A percentile compares a stretch with the other conserved stretches of the same genome.
Evolutionary conservation across 2,797 vertebrate genomes (phyloP).

Genomic region (Lepus townsendii): DNA sequence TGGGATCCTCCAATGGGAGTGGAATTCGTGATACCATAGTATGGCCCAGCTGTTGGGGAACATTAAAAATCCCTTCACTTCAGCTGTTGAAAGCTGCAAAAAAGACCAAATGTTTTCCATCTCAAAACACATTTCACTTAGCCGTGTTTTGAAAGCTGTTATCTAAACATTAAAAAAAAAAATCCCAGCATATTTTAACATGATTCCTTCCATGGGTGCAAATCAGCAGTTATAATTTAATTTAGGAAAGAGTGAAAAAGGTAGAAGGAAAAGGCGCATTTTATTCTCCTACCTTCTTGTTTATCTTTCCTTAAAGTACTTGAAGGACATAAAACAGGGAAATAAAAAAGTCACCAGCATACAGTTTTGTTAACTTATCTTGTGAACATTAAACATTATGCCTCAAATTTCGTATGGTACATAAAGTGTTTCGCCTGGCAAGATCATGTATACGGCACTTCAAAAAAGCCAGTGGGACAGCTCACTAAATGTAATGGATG

Average conservation of each 20-base stretch:
- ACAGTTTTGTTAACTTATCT: conserved; percentile 90
- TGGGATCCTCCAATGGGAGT: conserved; percentile 59
- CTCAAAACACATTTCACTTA: conserved; percentile 85
- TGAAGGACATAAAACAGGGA: conserved; percentile 85
- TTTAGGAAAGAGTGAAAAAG: conserved; percentile 80
- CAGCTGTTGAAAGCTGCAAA: conserved; percentile 86
- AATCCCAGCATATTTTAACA: conserved; percentile 83
- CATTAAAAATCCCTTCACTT: conserved; percentile 82
- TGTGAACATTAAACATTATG: conserved; percentile 93
- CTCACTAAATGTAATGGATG: conserved; percentile 94
- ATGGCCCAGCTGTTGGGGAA: conserved; percentile 82
- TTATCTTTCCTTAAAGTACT: conserved; percentile 86
- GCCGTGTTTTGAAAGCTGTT: conserved; percentile 87
- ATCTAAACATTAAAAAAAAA: conserved; percentile 86
- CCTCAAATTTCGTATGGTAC: conserved; percentile 92
- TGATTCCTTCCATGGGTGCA: conserved; percentile 85
- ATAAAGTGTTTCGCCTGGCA: conserved; percentile 91
- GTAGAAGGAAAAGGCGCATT: conserved; percentile 69
- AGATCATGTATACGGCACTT: conserved; percentile 90
- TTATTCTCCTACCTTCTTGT: conserved; percentile 84
- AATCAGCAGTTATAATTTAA: conserved; percentile 85
- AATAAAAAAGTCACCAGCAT: conserved; percentile 88
- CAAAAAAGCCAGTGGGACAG: conserved; percentile 91
- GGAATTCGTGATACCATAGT: conserved; percentile 63
- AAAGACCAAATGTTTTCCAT: conserved; percentile 88